A percentile compares a stretch with the other conserved stretches of the same genome.
Evolutionary conservation across 2,113 vertebrate species (phyloP).

Genomic region (Carassius gibelio): DNA sequence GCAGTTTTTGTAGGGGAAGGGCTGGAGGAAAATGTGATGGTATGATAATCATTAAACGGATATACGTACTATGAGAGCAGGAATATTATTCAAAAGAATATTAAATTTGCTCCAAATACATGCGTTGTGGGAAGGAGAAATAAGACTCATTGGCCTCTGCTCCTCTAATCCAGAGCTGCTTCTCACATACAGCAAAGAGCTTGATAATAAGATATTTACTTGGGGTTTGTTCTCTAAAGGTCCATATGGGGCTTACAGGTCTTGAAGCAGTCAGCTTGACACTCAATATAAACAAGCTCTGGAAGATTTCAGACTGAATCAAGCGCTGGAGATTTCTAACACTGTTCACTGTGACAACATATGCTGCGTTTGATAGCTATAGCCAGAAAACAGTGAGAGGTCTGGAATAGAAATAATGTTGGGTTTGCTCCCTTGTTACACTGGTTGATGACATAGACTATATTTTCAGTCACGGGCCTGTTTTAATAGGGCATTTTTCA

Average conservation of each 20-base stretch:
- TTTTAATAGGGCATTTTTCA: constrained; percentile 44
- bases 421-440: constrained; percentile 62
- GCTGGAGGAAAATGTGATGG: constrained; percentile 60
- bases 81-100: constrained; percentile 55
- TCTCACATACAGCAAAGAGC: constrained; percentile 64
- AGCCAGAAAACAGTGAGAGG: constrained; percentile 74
- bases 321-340: constrained; percentile 65
- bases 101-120: constrained; percentile 69
- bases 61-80: constrained; percentile 53
- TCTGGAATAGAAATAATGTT: constrained; percentile 61
- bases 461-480: constrained; percentile 39
- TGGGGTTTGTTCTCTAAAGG: constrained; percentile 33
- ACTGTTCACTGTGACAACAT: constrained; percentile 73
- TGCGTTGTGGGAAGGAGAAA: constrained; percentile 64
- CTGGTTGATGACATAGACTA: constrained; percentile 60
- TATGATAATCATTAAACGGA: constrained; percentile 65
- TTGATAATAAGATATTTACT: constrained; percentile 65
- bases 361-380: constrained; percentile 74
- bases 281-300: constrained; percentile 70
- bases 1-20: constrained; percentile 47
- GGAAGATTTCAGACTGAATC: constrained; percentile 37
- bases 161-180: constrained; percentile 61
- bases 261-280: constrained; percentile 37
- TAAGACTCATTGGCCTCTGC: constrained; percentile 67
- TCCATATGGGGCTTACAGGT: constrained; percentile 47